phyloP scores from a whole-genome alignment of 2,888 invertebrate genomes.

The Iselma pallidipennis region DNA sequence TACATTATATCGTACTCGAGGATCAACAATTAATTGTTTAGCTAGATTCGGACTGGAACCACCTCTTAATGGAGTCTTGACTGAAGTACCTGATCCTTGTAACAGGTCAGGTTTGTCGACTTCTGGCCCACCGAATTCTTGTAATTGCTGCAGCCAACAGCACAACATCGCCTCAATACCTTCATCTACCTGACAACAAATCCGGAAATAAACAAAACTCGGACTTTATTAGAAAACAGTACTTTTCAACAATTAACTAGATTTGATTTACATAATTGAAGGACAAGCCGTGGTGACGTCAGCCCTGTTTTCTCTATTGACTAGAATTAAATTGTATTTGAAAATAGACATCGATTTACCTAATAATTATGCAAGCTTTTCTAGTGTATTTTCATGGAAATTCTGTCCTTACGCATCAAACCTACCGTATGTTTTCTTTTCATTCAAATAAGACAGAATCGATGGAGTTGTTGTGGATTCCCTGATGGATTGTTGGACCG shows the following conservation, averaged over 20 bases:
- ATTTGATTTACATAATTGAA: background rate
- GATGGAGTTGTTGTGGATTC: too few species aligned
- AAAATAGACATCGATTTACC: too few species aligned
- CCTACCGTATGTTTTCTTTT: background rate
- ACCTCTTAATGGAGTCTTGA: conserved; percentile 59
- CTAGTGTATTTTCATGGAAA: background rate
- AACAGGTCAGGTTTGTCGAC: conserved; percentile 84
- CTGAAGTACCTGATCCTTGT: conserved; percentile 73
- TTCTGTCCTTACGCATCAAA: too few species aligned
- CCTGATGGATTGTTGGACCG: too few species aligned
- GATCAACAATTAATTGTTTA: conserved; percentile 67
- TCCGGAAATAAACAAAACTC: conserved; percentile 1
- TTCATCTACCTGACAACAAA: conserved; percentile 66
- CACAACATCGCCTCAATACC: conserved; percentile 86
- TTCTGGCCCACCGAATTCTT: conserved; percentile 82
- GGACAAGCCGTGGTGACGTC: background rate
- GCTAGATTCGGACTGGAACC: conserved; percentile 61
- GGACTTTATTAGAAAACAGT: too few species aligned
- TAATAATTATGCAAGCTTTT: too few species aligned
- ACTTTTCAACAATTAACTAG: too few species aligned
- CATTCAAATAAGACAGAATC: background rate
- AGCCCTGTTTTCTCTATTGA: too few species aligned
- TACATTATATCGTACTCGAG: conserved; percentile 83
- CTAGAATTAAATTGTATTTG: too few species aligned
- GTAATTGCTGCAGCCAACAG: conserved; percentile 82